phyloP scores from a whole-genome alignment of 2,797 vertebrate genomes.

The Vespertilio murinus region DNA sequence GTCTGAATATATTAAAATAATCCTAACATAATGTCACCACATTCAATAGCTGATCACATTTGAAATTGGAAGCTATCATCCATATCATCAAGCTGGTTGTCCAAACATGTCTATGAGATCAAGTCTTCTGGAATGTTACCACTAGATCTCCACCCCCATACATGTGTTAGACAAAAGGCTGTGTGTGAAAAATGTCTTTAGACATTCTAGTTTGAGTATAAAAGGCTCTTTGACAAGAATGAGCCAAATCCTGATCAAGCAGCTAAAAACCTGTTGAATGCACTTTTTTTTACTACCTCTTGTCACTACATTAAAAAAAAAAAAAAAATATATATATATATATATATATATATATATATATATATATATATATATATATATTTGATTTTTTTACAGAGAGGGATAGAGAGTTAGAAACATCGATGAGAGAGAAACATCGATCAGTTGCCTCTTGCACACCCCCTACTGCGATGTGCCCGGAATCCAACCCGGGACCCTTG shows the following conservation, averaged over 20 bases:
- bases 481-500: no score
- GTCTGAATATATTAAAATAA: conserved; percentile 10
- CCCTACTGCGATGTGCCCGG: no score
- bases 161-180: background rate
- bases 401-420: no score
- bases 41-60: conserved; percentile 18
- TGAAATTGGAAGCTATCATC: conserved; percentile 48
- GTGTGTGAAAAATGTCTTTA: conserved; percentile 23
- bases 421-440: no score
- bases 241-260: background rate
- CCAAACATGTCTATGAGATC: background rate
- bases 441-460: no score
- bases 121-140: background rate
- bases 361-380: no score
- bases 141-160: background rate
- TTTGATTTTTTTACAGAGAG: no score
- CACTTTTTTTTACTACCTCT: background rate
- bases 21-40: background rate
- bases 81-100: conserved; percentile 25
- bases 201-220: background rate
- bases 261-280: background rate
- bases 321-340: no score
- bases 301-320: background rate
- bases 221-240: background rate
- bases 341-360: no score